These are phyloP conservation scores for Ceraclea dissimilis DNA, from an alignment of 2,888 invertebrate genomes.

Conservation along the genomic window DNA sequence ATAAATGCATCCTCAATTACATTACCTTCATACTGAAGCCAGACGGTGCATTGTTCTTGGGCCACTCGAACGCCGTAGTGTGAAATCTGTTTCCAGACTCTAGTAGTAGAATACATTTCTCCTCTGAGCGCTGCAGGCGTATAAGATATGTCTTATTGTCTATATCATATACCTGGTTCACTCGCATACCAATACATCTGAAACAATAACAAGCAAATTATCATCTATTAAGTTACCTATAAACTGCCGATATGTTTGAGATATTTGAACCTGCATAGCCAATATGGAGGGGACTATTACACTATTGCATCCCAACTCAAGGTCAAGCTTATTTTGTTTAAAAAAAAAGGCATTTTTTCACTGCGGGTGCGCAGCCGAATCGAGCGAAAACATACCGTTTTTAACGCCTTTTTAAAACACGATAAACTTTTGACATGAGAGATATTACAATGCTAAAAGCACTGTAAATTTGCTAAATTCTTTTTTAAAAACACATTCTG, in stretches of 20 bases:
- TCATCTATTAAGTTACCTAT: no score
- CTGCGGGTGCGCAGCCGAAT: no score
- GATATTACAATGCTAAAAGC: no score
- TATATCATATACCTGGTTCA: conserved; percentile 96
- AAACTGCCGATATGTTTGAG: not conserved
- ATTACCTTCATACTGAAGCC: conserved; percentile 95
- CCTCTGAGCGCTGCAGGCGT: conserved; percentile 73
- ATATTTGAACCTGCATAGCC: not conserved
- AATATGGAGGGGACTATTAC: not conserved
- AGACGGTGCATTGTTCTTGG: conserved; percentile 90
- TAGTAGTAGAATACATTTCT: conserved; percentile 79
- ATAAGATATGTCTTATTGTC: conserved; percentile 95
- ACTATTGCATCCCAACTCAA: no score
- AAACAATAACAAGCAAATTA: conserved; percentile 9
- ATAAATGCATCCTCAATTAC: no score
- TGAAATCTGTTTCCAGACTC: conserved; percentile 95
- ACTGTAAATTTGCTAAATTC: no score
- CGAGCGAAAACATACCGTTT: no score
- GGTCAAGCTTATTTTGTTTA: no score
- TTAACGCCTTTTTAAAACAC: no score
- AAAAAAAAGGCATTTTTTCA: no score
- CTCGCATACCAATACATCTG: conserved; percentile 83
- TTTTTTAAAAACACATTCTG: no score
- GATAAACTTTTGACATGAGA: no score
- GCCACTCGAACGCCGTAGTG: conserved; percentile 95